A percentile compares a stretch with the other conserved stretches of the same genome.
These are phyloP conservation scores for Epizoanthus ramosus DNA, from an alignment of 92 coral and sea anemone genomes.

Conservation along the genomic window DNA sequence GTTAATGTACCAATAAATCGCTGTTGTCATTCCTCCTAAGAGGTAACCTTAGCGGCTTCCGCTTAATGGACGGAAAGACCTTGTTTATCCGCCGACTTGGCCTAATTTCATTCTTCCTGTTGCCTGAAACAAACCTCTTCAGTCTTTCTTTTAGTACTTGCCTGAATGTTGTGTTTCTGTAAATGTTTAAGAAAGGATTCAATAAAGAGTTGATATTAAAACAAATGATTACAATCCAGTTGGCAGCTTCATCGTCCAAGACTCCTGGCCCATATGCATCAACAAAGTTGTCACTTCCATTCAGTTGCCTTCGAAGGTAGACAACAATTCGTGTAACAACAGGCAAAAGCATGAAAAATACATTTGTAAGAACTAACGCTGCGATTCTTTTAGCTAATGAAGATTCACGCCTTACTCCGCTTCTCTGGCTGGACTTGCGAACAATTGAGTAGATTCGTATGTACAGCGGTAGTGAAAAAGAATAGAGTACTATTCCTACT, in stretches of 20 bases:
- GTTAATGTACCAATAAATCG: too few relatives aligned
- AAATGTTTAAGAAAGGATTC: constrained; percentile 16
- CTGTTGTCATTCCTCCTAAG: too few relatives aligned
- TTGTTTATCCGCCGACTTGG: too few relatives aligned
- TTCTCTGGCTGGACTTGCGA: not conserved
- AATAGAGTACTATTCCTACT: not conserved
- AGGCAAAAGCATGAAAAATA: constrained; percentile 13
- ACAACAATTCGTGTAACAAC: not conserved
- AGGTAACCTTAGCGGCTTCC: too few relatives aligned
- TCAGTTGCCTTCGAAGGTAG: not conserved
- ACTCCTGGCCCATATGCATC: constrained; percentile 5
- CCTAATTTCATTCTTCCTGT: too few relatives aligned
- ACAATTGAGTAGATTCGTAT: not conserved
- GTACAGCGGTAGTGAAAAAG: not conserved
- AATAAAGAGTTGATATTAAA: constrained; percentile 20
- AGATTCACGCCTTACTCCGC: constrained; percentile 14
- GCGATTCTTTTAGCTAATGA: constrained; percentile 36
- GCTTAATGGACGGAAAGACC: too few relatives aligned
- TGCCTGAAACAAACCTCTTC: too few relatives aligned
- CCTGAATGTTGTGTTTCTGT: constrained; percentile 1
- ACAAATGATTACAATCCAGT: constrained; percentile 14
- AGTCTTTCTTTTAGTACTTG: not conserved
- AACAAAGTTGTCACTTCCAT: not conserved
- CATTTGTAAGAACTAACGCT: constrained; percentile 16
- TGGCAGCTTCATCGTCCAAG: constrained; percentile 4